Conservation (phyloP, 2,888 invertebrate genomes). For the Tetragnatha montana region DNA sequence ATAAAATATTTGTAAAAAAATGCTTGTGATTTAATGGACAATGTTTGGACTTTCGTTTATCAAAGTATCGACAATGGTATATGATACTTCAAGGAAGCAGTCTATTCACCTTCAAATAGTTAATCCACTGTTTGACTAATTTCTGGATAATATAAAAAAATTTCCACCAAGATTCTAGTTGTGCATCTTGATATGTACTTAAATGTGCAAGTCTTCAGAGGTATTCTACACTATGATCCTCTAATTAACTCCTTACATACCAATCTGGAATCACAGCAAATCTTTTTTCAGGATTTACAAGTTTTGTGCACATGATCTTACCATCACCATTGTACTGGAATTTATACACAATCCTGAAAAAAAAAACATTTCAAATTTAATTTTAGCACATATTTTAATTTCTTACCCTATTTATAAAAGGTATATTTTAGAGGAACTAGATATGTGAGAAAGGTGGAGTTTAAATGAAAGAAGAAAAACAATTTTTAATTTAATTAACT, state of each 20-base stretch:
- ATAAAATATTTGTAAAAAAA: too few relatives aligned
- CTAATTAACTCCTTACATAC: slow-evolving; percentile 70
- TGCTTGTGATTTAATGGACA: too few relatives aligned
- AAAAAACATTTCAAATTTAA: neutral
- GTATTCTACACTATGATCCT: too few relatives aligned
- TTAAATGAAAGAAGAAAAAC: neutral
- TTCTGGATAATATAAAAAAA: too few relatives aligned
- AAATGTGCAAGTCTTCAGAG: too few relatives aligned
- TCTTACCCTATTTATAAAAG: neutral
- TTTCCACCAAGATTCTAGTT: too few relatives aligned
- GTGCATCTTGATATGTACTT: too few relatives aligned
- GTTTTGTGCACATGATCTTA: slow-evolving; percentile 69
- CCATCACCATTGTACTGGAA: slow-evolving; percentile 73
- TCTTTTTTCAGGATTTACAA: slow-evolving; percentile 56
- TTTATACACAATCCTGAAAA: slow-evolving; percentile 73
- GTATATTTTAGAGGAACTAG: neutral
- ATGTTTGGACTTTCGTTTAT: too few relatives aligned
- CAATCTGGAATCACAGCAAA: slow-evolving; percentile 73
- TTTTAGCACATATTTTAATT: neutral
- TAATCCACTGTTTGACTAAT: too few relatives aligned
- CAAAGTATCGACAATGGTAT: too few relatives aligned
- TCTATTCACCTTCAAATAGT: too few relatives aligned
- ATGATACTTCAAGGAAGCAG: too few relatives aligned
- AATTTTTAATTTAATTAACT: neutral
- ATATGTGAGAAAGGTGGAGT: neutral